Evolutionary conservation across 2,113 vertebrate genomes (phyloP), one percentile per base, ranked within the genome.

Genomic region (Lophura nycthemera): DNA sequence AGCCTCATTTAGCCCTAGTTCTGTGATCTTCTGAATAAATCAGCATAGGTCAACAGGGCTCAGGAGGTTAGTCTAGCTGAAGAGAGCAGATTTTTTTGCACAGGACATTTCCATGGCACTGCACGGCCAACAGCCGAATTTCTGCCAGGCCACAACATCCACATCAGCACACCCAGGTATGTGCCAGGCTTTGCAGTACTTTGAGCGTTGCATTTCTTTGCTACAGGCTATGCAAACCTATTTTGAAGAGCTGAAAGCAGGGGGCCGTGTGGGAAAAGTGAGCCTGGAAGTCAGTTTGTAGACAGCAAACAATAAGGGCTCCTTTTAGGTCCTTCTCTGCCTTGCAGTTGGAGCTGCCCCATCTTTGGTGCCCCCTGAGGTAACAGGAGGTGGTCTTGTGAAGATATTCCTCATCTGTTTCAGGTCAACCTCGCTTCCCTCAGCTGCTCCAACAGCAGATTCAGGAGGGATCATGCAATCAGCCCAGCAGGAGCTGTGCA

Each of bases 371-470:
- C 13, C 17, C n/a, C 22, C 40, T 22, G 5, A 0, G 0, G 20
- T 8, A 61, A 1, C 1, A 5, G 1, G 1, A 47, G 7, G 21
- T 15, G 20, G 16, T 27, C 70, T 52, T 42, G 10, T 6, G 36
- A 32, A 90, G 54, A 45, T 15, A 45, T 42, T 85, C n/a, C 42
- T 84, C 43, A 6, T 12, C 81, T 79, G 47, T 81, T 72, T 8
- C 86, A 38, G 32, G 13, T 52, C 42, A 22, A 7, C 47, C 36
- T 48, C 11, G 30, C 50, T 81, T 59, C 70, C 50, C 24, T 45
- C 61, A 61, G 36, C n/a, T 59, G 25, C 32, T 67, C 5, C 36
- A 47, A 38, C 32, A 54, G 1, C 36, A 43, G 29, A n/a, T 22
- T 70, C 61, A 34, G 15, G 11, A 70, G 19, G 48, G 30, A 56